phyloP scores from a whole-genome alignment of 2,797 vertebrate genomes.

The Hyperoplus lanceolatus region DNA sequence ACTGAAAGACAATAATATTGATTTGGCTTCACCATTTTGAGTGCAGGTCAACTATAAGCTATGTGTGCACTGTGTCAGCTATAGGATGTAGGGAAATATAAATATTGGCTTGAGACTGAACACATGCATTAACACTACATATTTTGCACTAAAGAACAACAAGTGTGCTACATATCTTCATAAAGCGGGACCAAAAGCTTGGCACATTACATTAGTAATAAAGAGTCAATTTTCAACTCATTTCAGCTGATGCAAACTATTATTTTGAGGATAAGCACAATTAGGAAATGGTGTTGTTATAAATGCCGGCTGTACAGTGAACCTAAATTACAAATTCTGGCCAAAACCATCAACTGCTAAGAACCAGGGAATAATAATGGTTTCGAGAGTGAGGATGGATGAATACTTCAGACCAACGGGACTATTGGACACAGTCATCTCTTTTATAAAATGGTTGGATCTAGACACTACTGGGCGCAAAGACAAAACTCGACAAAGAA shows the following conservation, averaged over 20 bases:
- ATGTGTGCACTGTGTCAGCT: neutral
- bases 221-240: neutral
- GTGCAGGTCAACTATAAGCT: slow-evolving; percentile 6
- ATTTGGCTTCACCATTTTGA: neutral
- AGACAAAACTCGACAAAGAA: neutral
- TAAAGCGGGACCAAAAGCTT: neutral
- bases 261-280: slow-evolving; percentile 9
- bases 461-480: neutral
- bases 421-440: slow-evolving; percentile 12
- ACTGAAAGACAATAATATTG: neutral
- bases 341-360: slow-evolving; percentile 20
- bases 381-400: slow-evolving; percentile 16
- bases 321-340: slow-evolving; percentile 24
- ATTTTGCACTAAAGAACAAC: neutral
- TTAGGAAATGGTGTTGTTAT: slow-evolving; percentile 23
- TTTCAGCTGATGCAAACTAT: slow-evolving; percentile 8
- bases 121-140: too few species aligned
- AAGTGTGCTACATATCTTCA: neutral
- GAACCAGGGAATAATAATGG: neutral
- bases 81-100: slow-evolving; percentile 10
- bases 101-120: neutral
- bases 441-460: slow-evolving; percentile 32
- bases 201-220: neutral
- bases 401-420: slow-evolving; percentile 7
- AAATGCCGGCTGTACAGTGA: slow-evolving; percentile 23